Evolutionary conservation across 2,797 vertebrate species (phyloP).

Genomic region (Hemitrygon akajei): DNA sequence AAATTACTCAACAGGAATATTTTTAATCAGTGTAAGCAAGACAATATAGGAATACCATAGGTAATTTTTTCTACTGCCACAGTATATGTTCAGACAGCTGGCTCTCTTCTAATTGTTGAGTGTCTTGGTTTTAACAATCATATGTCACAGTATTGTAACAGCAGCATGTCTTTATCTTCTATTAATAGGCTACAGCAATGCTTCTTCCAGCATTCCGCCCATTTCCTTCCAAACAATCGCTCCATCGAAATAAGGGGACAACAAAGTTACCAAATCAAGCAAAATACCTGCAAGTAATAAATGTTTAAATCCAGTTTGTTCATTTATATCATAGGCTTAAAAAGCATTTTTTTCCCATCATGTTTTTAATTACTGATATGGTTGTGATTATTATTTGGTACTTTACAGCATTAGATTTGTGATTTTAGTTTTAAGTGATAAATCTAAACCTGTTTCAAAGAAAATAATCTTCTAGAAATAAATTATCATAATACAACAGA

Average conservation of each 20-base stretch:
- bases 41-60: background rate
- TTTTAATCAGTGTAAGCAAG: background rate
- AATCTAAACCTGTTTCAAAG: background rate
- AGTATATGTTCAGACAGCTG: background rate
- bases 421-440: background rate
- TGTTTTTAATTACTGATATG: background rate
- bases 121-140: background rate
- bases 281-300: background rate
- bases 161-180: background rate
- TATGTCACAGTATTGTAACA: background rate
- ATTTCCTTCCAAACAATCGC: constrained; percentile 40
- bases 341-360: background rate
- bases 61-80: background rate
- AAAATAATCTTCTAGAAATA: background rate
- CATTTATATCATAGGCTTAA: constrained; percentile 14
- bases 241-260: constrained; percentile 39
- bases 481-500: background rate
- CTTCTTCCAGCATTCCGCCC: constrained; percentile 42
- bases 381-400: background rate
- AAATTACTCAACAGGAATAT: background rate
- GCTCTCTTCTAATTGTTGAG: background rate
- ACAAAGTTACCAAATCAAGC: constrained; percentile 32
- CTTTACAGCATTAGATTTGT: background rate
- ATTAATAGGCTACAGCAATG: background rate
- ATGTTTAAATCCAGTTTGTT: constrained; percentile 30